Evolutionary conservation across 2,888 invertebrate genomes (phyloP), one percentile per base, ranked within the genome.

Genomic region (Drosophila algonquin): DNA sequence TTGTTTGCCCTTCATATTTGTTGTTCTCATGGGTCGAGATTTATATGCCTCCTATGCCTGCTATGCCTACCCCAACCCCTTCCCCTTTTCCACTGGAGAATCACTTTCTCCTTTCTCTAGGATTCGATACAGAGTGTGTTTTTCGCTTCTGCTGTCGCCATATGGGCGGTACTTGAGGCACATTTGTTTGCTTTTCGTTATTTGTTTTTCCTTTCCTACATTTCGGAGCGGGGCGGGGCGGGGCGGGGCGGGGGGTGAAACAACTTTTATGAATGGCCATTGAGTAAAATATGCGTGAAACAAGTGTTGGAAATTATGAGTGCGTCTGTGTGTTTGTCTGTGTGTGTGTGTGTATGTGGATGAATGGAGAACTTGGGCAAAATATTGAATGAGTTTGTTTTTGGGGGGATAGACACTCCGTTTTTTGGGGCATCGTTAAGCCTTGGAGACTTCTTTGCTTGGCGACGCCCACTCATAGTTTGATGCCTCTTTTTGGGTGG

Each of bases 121-220:
- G n/a, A 24, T 27, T 18, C 21, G 54, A 10, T 51, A 32, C 40
- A 40, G 40, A 14, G 35, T 40, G 40, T 14, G 14, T 52, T 3
- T 32, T 32, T 53, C 67, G 52, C 21, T 56, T 56, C 50, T 63
- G 24, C 40, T 63, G 82, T 73, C 80, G 69, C 76, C 80, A 80
- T 86, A 80, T 80, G 80, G 83, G 62, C 67, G 64, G 67, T 70
- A 86, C 78, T 86, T 75, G 81, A 80, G 83, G 80, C 83, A 80
- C 80, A 80, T 80, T 80, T 80, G 80, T 83, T 80, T 83, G 82
- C 79, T 50, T 80, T 86, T 72, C 40, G 14, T 86, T 81, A 80
- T 83, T 80, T 86, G 83, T 60, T 62, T 52, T 76, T 58, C 45
- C 24, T 18, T 58, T 56, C 44, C 47, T 40, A 18, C 24, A 16